Conservation (phyloP, 2,888 invertebrate genomes). For the Sepioteuthis lessoniana region DNA sequence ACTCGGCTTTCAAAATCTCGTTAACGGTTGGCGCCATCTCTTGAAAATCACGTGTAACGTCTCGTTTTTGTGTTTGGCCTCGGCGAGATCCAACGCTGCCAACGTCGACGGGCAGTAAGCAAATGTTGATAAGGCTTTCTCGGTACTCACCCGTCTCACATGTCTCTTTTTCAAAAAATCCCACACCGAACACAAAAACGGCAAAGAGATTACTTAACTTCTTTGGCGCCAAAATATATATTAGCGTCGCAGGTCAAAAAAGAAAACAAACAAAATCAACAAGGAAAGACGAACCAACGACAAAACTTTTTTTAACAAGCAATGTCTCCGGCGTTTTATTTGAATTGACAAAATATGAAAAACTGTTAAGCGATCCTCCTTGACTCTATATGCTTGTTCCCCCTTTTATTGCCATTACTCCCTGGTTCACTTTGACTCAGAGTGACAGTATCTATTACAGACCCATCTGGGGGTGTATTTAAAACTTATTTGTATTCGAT, state of each 20-base stretch:
- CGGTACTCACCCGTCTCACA: neutral
- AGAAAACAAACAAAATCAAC: neutral
- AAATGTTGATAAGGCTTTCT: neutral
- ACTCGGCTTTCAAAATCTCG: neutral
- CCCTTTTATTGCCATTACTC: no score
- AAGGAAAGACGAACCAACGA: neutral
- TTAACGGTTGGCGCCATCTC: neutral
- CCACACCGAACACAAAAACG: neutral
- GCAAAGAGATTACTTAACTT: neutral
- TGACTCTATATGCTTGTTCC: no score
- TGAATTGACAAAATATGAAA: no score
- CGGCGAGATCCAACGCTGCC: conserved; percentile 1
- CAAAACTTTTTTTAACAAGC: no score
- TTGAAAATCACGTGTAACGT: neutral
- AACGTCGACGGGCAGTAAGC: neutral
- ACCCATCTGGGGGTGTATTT: no score
- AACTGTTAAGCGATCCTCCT: no score
- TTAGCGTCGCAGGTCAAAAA: conserved; percentile 2
- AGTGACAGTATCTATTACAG: no score
- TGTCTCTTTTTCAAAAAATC: neutral
- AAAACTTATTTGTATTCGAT: no score
- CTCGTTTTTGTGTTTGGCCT: neutral
- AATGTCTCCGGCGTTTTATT: no score
- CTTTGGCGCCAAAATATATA: neutral
- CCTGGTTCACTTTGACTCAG: no score